These are phyloP conservation scores for Anhinga anhinga DNA, from an alignment of 2,113 vertebrate genomes.

Conservation along the genomic window DNA sequence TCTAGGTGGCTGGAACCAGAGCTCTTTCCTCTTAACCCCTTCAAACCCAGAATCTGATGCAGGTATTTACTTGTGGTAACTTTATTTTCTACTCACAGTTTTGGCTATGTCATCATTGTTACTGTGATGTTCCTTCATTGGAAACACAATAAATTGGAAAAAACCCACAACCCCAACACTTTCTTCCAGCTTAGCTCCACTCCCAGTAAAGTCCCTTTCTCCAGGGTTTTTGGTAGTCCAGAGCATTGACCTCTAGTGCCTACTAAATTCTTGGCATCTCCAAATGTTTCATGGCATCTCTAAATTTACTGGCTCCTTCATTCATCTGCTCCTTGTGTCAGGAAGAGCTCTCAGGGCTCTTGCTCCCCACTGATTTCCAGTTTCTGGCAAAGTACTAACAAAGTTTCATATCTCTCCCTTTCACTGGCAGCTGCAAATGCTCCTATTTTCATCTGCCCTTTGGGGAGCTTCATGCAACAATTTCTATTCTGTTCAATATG, in stretches of 20 bases:
- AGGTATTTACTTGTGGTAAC: not conserved
- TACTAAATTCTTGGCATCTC: not conserved
- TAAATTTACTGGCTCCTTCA: not conserved
- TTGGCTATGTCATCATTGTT: not conserved
- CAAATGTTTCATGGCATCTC: not conserved
- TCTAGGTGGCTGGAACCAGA: not conserved
- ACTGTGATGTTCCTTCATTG: not conserved
- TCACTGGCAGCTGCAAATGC: conserved; percentile 44
- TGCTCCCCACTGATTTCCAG: not conserved
- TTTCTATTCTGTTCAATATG: conserved; percentile 48
- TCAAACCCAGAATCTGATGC: not conserved
- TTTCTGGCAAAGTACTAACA: not conserved
- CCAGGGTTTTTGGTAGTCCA: not conserved
- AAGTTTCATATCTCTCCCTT: conserved; percentile 7
- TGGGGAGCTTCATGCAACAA: conserved; percentile 3
- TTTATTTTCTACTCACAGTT: not conserved
- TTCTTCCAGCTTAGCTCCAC: not conserved
- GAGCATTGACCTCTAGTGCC: not conserved
- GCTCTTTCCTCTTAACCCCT: not conserved
- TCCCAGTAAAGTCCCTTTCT: not conserved
- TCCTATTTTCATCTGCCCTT: conserved; percentile 37
- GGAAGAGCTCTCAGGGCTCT: not conserved
- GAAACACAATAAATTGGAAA: not conserved
- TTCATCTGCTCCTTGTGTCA: not conserved
- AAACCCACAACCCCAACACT: not conserved